These are phyloP conservation scores for Ceratina calcarata DNA, from an alignment of 1,140 invertebrate genomes.

Conservation along the genomic window DNA sequence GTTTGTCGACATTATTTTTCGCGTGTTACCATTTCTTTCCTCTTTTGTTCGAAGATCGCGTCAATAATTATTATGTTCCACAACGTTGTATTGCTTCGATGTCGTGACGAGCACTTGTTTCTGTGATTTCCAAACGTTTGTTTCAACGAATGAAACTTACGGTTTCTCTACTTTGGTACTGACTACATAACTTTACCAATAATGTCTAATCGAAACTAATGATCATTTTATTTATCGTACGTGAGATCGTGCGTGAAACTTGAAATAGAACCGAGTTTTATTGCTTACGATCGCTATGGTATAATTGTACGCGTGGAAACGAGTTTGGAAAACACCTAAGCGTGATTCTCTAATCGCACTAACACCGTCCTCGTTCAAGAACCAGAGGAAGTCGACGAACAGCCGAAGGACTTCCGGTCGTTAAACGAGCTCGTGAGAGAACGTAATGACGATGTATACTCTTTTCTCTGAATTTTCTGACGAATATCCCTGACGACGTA, in stretches of 20 bases:
- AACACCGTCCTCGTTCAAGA: not conserved
- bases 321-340: slow-evolving; percentile 5
- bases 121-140: slow-evolving; percentile 3
- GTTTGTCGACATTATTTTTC: slow-evolving; percentile 9
- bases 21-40: not conserved
- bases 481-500: slow-evolving; percentile 11
- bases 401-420: too few relatives aligned
- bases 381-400: not conserved
- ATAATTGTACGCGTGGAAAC: not conserved
- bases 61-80: slow-evolving; percentile 43
- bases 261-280: not conserved
- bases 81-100: slow-evolving; percentile 40
- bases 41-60: slow-evolving; percentile 48
- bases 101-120: slow-evolving; percentile 23
- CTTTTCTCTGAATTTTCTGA: not conserved
- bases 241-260: not conserved
- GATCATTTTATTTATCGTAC: not conserved
- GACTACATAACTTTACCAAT: slow-evolving; percentile 4
- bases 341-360: not conserved
- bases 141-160: not conserved
- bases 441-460: not conserved
- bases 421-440: not conserved
- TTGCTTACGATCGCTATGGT: not conserved
- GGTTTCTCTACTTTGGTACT: slow-evolving; percentile 10
- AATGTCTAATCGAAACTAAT: slow-evolving; percentile 16